These are phyloP conservation scores for Tipula lateralis DNA, from an alignment of 2,888 invertebrate genomes.

Conservation along the genomic window DNA sequence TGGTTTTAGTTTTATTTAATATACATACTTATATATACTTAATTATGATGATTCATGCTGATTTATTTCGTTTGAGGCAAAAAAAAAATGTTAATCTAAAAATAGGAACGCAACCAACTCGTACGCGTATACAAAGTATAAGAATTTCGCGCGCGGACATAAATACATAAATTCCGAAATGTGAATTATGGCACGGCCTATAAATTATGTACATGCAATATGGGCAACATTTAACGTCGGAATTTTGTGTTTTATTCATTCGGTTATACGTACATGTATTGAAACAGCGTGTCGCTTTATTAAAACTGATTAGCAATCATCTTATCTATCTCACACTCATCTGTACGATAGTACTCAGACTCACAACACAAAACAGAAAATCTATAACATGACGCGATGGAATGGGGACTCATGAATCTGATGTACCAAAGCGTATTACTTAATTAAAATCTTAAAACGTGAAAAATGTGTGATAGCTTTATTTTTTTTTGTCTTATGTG, in stretches of 20 bases:
- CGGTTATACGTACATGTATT: neutral
- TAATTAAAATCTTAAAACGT: slow-evolving; percentile 19
- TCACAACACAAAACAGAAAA: neutral
- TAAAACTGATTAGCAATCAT: slow-evolving; percentile 24
- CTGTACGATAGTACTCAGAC: neutral
- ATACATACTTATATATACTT: neutral
- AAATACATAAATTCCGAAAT: neutral
- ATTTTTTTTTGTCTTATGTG: neutral
- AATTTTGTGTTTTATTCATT: neutral
- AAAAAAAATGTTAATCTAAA: neutral
- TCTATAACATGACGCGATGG: neutral
- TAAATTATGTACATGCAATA: neutral
- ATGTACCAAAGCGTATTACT: neutral
- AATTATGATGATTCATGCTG: slow-evolving; percentile 19
- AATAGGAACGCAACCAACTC: neutral
- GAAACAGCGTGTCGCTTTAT: neutral
- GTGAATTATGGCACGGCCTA: neutral
- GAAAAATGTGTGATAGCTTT: neutral
- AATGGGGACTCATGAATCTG: neutral
- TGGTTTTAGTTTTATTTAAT: neutral
- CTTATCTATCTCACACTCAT: neutral
- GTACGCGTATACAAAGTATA: neutral
- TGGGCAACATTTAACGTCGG: neutral
- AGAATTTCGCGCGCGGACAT: neutral
- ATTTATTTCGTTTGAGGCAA: slow-evolving; percentile 13